Evolutionary conservation across 2,797 vertebrate genomes (phyloP), one percentile per base, ranked within the genome.

Genomic region (Neomorphus geoffroyi): DNA sequence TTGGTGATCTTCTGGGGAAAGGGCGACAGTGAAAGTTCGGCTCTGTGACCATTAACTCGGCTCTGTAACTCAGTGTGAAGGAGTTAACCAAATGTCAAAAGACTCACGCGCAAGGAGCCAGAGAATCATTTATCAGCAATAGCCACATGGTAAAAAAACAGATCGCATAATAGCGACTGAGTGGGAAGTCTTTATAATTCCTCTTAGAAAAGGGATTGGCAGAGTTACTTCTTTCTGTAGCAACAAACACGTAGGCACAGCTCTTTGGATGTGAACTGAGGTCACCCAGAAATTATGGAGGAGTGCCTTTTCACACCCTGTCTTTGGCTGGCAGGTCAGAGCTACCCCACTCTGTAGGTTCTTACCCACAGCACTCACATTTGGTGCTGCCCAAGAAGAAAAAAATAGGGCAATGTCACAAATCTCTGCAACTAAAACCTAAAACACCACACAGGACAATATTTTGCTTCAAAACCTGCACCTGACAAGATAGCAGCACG

Each of bases 161-260:
- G 46, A 35, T 39, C 2, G 7, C 48, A 7, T 16, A 46, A 37
- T 3, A 71, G 80, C 1, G 0, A 58, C 54, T 0, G 7, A 43
- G 45, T 1, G 1, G 54, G 13, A 64, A 64, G 35, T 5, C 27
- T 39, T 80, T 35, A 12, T n/a, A 64, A 60, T 33, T 72, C 27
- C 60, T 37, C 64, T 72, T 60, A 30, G 70, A 18, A 81, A 65
- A 60, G 51, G 51, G 57, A 60, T 30, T 32, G 43, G 22, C 35
- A 45, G 48, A 35, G 41, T 65, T 54, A 45, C 45, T 45, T 54
- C 45, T 18, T 41, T 51, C 46, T 39, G 30, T 51, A 45, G 9
- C 51, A 46, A 32, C 24, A 66, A 88, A 85, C 7, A 14, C 45
- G 48, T 26, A 43, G n/a, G 61, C 46, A 81, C 18, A 73, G 62